Conservation (phyloP, 2,113 vertebrate genomes). For the Centropus bengalensis region DNA sequence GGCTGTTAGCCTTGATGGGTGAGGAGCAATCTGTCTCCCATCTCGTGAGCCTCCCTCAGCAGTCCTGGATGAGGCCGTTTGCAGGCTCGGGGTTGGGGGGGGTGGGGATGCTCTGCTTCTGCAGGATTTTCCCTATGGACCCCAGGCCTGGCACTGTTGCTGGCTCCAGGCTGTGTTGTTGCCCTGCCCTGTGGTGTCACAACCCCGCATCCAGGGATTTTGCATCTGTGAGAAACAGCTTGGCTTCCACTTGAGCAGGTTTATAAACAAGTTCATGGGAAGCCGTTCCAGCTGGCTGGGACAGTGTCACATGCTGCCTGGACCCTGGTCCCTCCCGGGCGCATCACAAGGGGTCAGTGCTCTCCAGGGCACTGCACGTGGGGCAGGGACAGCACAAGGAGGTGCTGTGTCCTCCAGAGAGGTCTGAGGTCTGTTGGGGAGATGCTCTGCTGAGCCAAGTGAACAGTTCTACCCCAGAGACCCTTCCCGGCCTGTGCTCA, state of each 20-base stretch:
- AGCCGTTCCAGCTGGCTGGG: not conserved
- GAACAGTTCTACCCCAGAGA: not conserved
- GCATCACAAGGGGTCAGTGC: not conserved
- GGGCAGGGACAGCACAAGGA: not conserved
- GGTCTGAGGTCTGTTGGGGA: not conserved
- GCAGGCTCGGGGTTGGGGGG: not conserved
- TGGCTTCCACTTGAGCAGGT: not conserved
- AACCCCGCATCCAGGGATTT: not conserved
- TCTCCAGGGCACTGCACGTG: not conserved
- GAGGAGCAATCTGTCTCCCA: constrained; percentile 33
- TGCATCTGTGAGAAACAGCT: not conserved
- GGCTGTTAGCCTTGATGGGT: constrained; percentile 19
- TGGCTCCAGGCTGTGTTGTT: not conserved
- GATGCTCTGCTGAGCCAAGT: not conserved
- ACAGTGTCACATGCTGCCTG: not conserved
- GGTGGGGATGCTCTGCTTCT: not conserved
- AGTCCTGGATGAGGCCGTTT: not conserved
- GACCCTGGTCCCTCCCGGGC: not conserved
- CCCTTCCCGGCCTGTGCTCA: not conserved
- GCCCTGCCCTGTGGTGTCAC: not conserved
- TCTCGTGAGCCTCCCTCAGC: not conserved
- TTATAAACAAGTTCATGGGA: not conserved
- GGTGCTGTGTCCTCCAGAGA: not conserved
- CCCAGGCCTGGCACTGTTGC: accelerated
- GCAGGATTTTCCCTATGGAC: not conserved